Evolutionary conservation across 2,888 invertebrate species (phyloP).

Genomic region (Synergus umbraculus): DNA sequence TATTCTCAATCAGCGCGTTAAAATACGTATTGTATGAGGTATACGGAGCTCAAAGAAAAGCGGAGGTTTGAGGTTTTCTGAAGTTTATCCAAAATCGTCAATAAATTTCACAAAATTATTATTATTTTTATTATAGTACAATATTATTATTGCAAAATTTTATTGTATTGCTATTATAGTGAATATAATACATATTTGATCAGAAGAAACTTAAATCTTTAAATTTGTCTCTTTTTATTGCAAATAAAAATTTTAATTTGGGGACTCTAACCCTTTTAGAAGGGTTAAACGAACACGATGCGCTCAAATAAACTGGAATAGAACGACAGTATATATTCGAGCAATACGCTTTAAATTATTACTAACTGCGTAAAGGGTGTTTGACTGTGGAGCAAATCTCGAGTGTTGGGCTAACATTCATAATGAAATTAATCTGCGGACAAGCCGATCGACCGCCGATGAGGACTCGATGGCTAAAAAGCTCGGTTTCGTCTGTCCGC

Average conservation of each 20-base stretch:
- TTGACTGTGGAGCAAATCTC: constrained; percentile 74
- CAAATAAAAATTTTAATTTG: neutral
- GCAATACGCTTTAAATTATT: constrained; percentile 53
- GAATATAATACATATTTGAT: too few relatives aligned
- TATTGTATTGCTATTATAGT: too few relatives aligned
- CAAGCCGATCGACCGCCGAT: constrained; percentile 54
- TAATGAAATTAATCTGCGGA: constrained; percentile 76
- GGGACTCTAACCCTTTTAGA: neutral
- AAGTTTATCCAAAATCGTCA: too few relatives aligned
- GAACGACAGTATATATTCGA: constrained; percentile 20
- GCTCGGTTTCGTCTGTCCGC: constrained; percentile 57
- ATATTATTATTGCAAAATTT: too few relatives aligned
- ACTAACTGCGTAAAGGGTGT: constrained; percentile 69
- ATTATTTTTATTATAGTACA: too few relatives aligned
- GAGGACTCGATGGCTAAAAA: constrained; percentile 65
- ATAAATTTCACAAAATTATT: too few relatives aligned
- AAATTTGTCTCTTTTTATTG: too few relatives aligned
- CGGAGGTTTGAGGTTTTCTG: too few relatives aligned
- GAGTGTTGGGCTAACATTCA: constrained; percentile 77
- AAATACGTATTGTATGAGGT: too few relatives aligned
- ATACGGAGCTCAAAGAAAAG: too few relatives aligned
- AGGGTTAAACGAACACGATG: neutral
- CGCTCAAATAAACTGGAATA: neutral
- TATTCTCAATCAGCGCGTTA: too few relatives aligned
- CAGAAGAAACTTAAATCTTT: too few relatives aligned